These are phyloP conservation scores for Mormyrus hasselquistii DNA, from an alignment of 2,797 vertebrate species.

Conservation along the genomic window DNA sequence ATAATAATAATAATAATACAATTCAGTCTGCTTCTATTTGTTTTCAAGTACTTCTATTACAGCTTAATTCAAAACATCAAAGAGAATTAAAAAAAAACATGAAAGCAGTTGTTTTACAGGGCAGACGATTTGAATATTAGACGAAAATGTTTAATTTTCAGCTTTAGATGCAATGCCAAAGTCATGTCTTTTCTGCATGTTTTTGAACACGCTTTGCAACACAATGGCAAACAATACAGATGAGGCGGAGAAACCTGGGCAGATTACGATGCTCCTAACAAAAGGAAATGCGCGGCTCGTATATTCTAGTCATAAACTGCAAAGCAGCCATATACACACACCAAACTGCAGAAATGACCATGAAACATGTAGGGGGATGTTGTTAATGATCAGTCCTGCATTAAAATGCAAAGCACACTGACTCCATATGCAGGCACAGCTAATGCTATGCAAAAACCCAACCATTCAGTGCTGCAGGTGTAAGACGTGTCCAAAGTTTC, in stretches of 20 bases:
- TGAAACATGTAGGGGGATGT: not conserved
- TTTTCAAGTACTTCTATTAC: not conserved
- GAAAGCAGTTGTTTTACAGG: not conserved
- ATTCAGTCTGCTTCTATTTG: not conserved
- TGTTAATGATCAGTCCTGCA: conserved; percentile 10
- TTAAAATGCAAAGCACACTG: conserved; percentile 28
- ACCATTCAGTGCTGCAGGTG: not conserved
- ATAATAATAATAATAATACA: not conserved
- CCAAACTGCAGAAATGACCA: not conserved
- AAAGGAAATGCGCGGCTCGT: conserved; percentile 20
- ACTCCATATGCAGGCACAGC: conserved; percentile 39
- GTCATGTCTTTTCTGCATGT: not conserved
- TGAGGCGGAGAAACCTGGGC: not conserved
- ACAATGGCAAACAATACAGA: not conserved
- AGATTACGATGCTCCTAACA: not conserved
- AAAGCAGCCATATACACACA: not conserved
- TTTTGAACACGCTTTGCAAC: not conserved
- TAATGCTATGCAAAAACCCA: not conserved
- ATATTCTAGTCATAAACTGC: not conserved
- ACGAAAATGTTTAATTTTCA: not conserved
- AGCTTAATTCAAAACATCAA: not conserved
- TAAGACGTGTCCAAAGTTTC: not conserved
- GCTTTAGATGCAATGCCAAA: not conserved
- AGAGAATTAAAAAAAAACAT: not conserved
- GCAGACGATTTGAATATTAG: not conserved